Evolutionary conservation across 1,140 invertebrate genomes (phyloP).

Genomic region (Cylas formicarius): DNA sequence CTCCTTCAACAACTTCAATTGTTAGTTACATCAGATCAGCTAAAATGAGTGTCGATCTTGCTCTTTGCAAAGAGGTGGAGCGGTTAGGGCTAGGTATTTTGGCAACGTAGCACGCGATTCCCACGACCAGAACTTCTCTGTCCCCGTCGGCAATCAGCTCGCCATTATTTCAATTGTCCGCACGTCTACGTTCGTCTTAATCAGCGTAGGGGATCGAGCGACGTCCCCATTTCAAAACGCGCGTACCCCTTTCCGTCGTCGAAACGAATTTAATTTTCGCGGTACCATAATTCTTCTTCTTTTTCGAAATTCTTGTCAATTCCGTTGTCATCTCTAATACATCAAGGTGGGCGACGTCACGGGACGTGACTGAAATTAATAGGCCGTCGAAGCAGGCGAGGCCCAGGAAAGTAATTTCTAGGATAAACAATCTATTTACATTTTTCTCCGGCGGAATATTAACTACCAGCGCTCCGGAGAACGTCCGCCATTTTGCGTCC

Average conservation of each 20-base stretch:
- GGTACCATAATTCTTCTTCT: conserved; percentile 36
- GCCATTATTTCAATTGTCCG: not conserved
- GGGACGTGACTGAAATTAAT: conserved; percentile 39
- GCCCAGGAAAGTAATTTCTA: conserved; percentile 26
- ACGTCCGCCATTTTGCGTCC: no score
- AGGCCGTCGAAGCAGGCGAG: conserved; percentile 28
- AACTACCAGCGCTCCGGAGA: no score
- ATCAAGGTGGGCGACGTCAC: conserved; percentile 33
- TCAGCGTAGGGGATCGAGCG: conserved; percentile 1
- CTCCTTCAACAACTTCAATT: no score
- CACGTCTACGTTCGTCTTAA: conserved; percentile 4
- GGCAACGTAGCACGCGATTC: no score
- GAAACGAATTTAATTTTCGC: conserved; percentile 34
- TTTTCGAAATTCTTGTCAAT: conserved; percentile 38
- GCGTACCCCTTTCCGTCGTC: no score
- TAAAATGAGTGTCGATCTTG: no score
- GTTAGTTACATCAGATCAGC: no score
- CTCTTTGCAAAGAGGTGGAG: no score
- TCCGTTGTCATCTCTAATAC: conserved; percentile 38
- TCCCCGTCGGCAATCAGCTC: not conserved
- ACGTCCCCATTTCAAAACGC: no score
- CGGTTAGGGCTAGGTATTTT: no score
- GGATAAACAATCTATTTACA: conserved; percentile 32
- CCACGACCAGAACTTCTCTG: no score
- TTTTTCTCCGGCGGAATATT: conserved; percentile 22